Base-by-base conservation (phyloP, 2,888 invertebrate genomes). In the Cartodere bifasciata region DNA sequence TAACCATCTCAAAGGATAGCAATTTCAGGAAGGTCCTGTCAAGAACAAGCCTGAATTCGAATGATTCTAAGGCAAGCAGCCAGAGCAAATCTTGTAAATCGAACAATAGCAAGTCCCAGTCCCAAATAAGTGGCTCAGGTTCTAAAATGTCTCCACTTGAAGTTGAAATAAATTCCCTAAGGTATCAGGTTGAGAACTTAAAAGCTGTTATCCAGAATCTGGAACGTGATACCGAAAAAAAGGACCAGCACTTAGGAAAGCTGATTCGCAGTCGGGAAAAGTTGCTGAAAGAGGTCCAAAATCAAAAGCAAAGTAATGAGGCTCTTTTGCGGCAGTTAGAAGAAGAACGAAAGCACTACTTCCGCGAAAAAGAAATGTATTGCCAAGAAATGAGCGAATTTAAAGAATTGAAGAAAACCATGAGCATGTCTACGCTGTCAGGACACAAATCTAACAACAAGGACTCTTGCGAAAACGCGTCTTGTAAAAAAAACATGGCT, bases 331-430 rank as follows among this genome's bases (percentile, higher is more conserved):
- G 68, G 51, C 68, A 70, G 49, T 49, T 70, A 38, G 59, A 64
- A 37, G 65, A 69, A 39, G 70, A 70, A 52, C 58, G 68, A 46
- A 59, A 58, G 35, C 66, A 63, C 44, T 66, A 68, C 47, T 63
- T 59, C 38, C 63, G 64, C 44, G 68, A 70, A 47, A 70, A 70
- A 42, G 63, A 68, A 40, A 55, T 59, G 34, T 65, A 67, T 34
- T 58, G 64, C 34, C 56, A 63, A 27, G 67, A 70, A 50, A 60
- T 60, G 56, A 62, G 57, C 40, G 56, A 52, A 33, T 54, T 45
- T 31, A 56, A 58, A 34, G 52, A 53, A 40, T 38, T 55, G 20
- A 55, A 50, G 35, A 42, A 42, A 31, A 49, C 47, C 11, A 35
- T 48, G 34, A 46, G 32, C 29, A 33, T 43, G 5, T 13, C 28